Conservation (phyloP, 2,113 vertebrate species). For the Phrynosoma blainvillii region DNA sequence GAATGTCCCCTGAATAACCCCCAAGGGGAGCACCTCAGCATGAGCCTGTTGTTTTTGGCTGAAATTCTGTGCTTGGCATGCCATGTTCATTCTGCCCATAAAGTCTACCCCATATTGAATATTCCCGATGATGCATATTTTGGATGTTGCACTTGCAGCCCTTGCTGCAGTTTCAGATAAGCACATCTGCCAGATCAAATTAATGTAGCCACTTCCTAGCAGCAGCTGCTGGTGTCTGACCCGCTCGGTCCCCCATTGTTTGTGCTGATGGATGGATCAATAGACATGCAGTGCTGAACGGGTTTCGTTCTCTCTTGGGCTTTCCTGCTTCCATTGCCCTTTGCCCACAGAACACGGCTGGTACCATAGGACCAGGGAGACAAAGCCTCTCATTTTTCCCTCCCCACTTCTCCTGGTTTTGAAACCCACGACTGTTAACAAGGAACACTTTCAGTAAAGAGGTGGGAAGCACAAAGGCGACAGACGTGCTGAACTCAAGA, state of each 20-base stretch:
- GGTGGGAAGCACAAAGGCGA: slow-evolving; percentile 58
- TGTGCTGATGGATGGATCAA: not conserved
- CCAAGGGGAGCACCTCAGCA: too few relatives aligned
- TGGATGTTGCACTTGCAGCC: not conserved
- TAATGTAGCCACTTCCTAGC: accelerated
- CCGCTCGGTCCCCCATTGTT: not conserved
- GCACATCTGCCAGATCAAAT: slow-evolving; percentile 17
- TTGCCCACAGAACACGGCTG: slow-evolving; percentile 22
- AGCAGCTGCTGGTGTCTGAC: not conserved
- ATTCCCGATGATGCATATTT: not conserved
- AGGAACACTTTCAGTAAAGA: slow-evolving; percentile 60
- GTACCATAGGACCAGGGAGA: not conserved
- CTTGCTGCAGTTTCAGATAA: not conserved
- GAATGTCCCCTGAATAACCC: too few relatives aligned
- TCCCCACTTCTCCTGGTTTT: slow-evolving; percentile 40
- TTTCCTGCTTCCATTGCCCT: not conserved
- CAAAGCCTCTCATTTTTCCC: slow-evolving; percentile 36
- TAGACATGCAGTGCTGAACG: not conserved
- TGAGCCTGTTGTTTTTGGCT: too few relatives aligned
- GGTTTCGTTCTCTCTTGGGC: slow-evolving; percentile 13
- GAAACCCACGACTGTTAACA: slow-evolving; percentile 46
- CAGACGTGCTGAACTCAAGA: slow-evolving; percentile 51
- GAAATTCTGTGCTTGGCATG: not conserved
- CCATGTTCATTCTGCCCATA: not conserved
- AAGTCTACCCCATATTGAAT: not conserved